Percentiles rank a stretch among this genome's conserved stretches.
Conservation (phyloP, 2,113 vertebrate species). For the Phoenicopterus ruber region DNA sequence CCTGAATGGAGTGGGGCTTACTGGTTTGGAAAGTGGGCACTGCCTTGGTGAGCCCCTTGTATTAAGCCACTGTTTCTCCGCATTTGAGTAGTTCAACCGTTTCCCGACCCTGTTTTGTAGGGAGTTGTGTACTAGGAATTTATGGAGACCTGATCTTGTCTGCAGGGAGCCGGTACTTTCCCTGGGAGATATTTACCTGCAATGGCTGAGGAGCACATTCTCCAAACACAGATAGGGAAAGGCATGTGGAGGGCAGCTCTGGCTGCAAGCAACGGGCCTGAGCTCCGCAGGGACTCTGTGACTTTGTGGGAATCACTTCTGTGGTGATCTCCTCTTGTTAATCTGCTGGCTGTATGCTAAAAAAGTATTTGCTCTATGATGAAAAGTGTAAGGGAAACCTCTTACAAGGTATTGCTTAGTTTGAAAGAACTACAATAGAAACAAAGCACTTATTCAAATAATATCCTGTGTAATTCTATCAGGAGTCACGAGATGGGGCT, state of each 20-base stretch:
- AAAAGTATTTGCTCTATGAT: background rate
- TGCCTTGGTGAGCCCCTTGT: background rate
- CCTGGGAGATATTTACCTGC: background rate
- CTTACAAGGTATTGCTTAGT: background rate
- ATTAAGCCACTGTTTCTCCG: background rate
- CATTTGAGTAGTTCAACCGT: background rate
- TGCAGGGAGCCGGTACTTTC: background rate
- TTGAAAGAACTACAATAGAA: background rate
- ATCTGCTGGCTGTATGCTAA: no score
- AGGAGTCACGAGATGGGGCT: conserved; percentile 8
- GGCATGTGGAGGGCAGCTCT: background rate
- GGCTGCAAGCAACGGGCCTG: background rate
- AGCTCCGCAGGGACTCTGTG: background rate
- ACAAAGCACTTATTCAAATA: accelerated
- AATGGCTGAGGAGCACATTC: background rate
- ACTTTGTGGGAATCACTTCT: background rate
- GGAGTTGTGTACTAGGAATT: background rate
- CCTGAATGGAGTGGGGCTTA: no score
- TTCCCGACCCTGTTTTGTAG: background rate
- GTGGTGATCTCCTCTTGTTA: background rate
- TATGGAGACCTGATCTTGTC: background rate
- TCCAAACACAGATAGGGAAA: background rate
- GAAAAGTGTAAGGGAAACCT: background rate
- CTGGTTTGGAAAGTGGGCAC: background rate
- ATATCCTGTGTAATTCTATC: background rate